phyloP scores from a whole-genome alignment of 2,797 vertebrate species.

The Muraenolepis orangiensis region DNA sequence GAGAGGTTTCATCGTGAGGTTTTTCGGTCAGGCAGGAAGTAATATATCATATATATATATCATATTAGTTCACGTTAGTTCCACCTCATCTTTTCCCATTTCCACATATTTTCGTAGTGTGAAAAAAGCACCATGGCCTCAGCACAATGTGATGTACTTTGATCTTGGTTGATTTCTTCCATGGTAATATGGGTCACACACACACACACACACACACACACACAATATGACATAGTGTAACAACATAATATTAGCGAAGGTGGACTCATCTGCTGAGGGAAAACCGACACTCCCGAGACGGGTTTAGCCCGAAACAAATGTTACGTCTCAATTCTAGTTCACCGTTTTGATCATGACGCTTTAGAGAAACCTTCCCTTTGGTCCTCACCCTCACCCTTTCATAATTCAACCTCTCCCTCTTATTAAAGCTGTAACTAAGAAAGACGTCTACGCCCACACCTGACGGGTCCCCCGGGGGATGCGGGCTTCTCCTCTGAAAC shows the following conservation, averaged over 20 bases:
- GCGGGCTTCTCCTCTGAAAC: background rate
- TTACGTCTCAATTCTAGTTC: no score
- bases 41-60: no score
- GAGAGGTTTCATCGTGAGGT: background rate
- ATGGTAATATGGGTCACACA: background rate
- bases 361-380: background rate
- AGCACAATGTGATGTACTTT: constrained; percentile 32
- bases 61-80: constrained; percentile 46
- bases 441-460: background rate
- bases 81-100: constrained; percentile 55
- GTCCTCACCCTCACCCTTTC: background rate
- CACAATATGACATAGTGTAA: background rate
- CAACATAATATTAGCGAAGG: background rate
- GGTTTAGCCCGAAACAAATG: no score
- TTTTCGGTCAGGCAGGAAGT: constrained; percentile 73
- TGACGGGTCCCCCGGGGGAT: no score
- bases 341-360: background rate
- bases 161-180: background rate
- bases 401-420: background rate
- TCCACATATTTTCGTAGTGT: constrained; percentile 57
- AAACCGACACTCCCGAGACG: no score
- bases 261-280: background rate
- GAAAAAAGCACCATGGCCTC: constrained; percentile 31
- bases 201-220: background rate
- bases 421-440: background rate